Evolutionary conservation across 2,113 vertebrate species (phyloP).

Genomic region (Notothenia rossii): DNA sequence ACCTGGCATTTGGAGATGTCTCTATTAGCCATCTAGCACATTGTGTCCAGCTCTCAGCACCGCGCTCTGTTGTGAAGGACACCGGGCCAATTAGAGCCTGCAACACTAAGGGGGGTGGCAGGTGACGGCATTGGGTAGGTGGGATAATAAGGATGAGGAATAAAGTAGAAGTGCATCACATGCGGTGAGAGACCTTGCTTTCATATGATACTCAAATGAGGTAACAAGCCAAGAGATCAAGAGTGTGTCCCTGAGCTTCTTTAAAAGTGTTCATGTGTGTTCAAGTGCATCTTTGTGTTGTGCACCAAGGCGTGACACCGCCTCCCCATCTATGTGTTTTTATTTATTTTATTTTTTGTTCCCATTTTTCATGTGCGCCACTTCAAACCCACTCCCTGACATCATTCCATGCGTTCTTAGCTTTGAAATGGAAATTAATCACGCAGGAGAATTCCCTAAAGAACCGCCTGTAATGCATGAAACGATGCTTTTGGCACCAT

Average conservation of each 20-base stretch:
- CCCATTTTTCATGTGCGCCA: conserved; percentile 48
- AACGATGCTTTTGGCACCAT: conserved; percentile 73
- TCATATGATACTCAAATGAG: conserved; percentile 47
- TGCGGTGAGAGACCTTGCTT: conserved; percentile 29
- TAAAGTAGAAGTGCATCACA: background rate
- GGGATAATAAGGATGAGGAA: conserved; percentile 48
- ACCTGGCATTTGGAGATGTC: conserved; percentile 80
- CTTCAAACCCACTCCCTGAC: conserved; percentile 66
- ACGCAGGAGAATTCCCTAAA: conserved; percentile 65
- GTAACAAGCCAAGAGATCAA: conserved; percentile 53
- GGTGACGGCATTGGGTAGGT: conserved; percentile 41
- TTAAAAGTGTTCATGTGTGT: conserved; percentile 15
- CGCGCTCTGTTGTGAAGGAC: conserved; percentile 65
- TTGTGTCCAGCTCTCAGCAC: conserved; percentile 44
- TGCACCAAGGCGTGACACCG: conserved; percentile 20
- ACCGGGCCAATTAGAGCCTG: conserved; percentile 71
- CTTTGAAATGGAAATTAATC: conserved; percentile 83
- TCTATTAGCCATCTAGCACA: conserved; percentile 68
- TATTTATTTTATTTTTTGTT: conserved; percentile 63
- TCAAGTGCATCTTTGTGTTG: conserved; percentile 36
- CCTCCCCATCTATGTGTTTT: conserved; percentile 32
- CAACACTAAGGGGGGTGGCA: conserved; percentile 26
- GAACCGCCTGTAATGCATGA: conserved; percentile 69
- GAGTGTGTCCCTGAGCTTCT: conserved; percentile 58
- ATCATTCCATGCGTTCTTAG: conserved; percentile 66